Conservation (phyloP, 2,888 invertebrate species). For the Scaptomyza parva region DNA sequence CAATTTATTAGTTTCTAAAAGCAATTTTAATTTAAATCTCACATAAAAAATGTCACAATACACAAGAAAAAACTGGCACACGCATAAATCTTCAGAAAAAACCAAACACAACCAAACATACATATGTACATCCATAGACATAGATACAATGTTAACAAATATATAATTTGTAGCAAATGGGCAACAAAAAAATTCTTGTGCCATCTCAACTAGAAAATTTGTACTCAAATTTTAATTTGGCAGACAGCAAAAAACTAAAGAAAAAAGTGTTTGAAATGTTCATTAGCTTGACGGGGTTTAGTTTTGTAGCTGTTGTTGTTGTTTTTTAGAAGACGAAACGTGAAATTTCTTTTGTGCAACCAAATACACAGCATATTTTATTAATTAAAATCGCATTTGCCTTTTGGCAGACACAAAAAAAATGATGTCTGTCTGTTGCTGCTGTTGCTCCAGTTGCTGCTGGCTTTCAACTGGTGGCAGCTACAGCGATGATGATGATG, state of each 20-base stretch:
- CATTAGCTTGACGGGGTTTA: conserved; percentile 62
- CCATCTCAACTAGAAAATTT: conserved; percentile 73
- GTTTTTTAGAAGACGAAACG: conserved; percentile 47
- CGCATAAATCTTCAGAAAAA: conserved; percentile 74
- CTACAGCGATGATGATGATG: conserved; percentile 33
- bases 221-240: conserved; percentile 44
- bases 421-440: conserved; percentile 6
- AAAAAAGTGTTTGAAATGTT: conserved; percentile 45
- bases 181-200: conserved; percentile 60
- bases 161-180: conserved; percentile 52
- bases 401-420: conserved; percentile 55
- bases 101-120: conserved; percentile 26
- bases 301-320: conserved; percentile 45
- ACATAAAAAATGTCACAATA: conserved; percentile 56
- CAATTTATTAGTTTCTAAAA: conserved; percentile 66
- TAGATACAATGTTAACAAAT: conserved; percentile 9
- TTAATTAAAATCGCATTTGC: conserved; percentile 80
- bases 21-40: conserved; percentile 53
- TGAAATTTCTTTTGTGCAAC: conserved; percentile 77
- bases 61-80: conserved; percentile 73
- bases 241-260: conserved; percentile 27
- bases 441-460: conserved; percentile 73
- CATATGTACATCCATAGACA: conserved; percentile 13
- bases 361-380: conserved; percentile 71
- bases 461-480: conserved; percentile 65